Evolutionary conservation across 2,113 vertebrate species (phyloP).

Genomic region (Nycticebus coucang): DNA sequence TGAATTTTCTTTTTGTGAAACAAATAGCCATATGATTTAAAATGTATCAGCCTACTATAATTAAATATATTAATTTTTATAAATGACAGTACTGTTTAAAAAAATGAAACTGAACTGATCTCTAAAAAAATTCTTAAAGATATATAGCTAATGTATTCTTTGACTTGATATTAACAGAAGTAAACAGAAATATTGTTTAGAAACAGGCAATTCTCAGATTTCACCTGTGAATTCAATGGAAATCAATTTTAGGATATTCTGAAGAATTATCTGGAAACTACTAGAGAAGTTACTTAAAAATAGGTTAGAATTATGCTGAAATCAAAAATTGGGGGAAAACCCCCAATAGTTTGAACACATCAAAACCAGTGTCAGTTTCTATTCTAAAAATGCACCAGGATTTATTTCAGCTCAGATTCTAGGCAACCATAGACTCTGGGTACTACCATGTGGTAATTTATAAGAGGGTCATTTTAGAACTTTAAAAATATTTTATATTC

Average conservation of each 20-base stretch:
- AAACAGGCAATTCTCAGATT: constrained; percentile 22
- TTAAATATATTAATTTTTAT: constrained; percentile 73
- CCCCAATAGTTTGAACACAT: not conserved
- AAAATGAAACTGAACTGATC: not conserved
- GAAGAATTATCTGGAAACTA: constrained; percentile 21
- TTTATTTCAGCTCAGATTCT: constrained; percentile 46
- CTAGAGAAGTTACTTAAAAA: constrained; percentile 20
- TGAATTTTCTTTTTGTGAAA: constrained; percentile 66
- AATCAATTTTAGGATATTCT: constrained; percentile 31
- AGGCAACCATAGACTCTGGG: not conserved
- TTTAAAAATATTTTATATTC: constrained; percentile 49
- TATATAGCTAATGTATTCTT: constrained; percentile 71
- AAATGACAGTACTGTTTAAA: constrained; percentile 71
- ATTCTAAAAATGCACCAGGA: not conserved
- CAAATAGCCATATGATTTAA: constrained; percentile 73
- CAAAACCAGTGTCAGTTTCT: not conserved
- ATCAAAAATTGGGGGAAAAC: not conserved
- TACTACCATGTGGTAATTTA: not conserved
- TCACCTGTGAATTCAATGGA: not conserved
- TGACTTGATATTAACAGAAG: constrained; percentile 32
- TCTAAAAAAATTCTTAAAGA: constrained; percentile 70
- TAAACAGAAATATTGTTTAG: constrained; percentile 34
- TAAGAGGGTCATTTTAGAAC: constrained; percentile 39
- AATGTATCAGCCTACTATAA: constrained; percentile 70
- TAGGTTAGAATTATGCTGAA: constrained; percentile 32